A percentile compares a stretch with the other conserved stretches of the same genome.
Evolutionary conservation across 2,888 invertebrate genomes (phyloP).

Genomic region (Pristionchus japonicus): DNA sequence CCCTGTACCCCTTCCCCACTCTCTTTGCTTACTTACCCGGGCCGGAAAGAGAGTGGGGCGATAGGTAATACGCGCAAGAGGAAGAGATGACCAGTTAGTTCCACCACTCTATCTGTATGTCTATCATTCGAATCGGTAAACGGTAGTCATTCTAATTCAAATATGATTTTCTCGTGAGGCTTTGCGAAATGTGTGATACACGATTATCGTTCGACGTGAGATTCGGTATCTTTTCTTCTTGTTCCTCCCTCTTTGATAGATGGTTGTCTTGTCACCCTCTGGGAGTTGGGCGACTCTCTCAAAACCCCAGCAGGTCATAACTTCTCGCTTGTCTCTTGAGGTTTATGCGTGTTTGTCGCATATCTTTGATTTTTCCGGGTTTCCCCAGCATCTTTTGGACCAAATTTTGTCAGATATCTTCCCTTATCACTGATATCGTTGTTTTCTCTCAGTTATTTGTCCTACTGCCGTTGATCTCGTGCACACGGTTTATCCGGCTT

Average conservation of each 20-base stretch:
- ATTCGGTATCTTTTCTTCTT: constrained; percentile 16
- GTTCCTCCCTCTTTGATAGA: neutral
- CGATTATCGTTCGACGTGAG: neutral
- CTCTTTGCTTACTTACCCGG: neutral
- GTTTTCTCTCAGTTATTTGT: neutral
- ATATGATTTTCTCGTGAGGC: neutral
- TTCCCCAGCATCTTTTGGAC: neutral
- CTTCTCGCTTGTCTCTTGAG: neutral
- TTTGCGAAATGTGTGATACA: neutral
- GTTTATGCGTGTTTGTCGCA: neutral
- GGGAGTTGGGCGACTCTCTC: neutral
- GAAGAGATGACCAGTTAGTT: neutral
- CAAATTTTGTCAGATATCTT: neutral
- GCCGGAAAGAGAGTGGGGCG: constrained; percentile 32
- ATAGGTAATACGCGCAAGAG: constrained; percentile 16
- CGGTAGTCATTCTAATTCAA: neutral
- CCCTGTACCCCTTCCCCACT: neutral
- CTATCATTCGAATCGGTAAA: neutral
- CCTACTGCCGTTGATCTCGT: neutral
- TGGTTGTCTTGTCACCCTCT: neutral
- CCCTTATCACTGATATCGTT: neutral
- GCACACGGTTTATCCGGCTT: neutral
- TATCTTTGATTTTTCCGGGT: neutral
- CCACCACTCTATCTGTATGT: neutral
- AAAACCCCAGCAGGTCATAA: constrained; percentile 2